A percentile compares a stretch with the other conserved stretches of the same genome.
Evolutionary conservation across 1,140 invertebrate species (phyloP).

Genomic region (Muscidifurax raptorellus): DNA sequence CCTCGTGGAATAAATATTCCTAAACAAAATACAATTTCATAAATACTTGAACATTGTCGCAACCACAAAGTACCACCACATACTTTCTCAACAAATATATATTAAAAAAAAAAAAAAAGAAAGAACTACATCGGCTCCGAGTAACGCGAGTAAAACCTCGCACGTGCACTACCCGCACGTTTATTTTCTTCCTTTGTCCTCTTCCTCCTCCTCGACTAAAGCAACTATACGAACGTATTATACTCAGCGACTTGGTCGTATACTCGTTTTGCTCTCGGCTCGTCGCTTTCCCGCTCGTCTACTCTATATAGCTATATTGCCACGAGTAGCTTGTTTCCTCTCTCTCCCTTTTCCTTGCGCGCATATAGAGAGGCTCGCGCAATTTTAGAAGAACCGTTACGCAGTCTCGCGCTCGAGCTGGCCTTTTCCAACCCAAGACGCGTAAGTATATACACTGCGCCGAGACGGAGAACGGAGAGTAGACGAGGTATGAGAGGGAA

Average conservation of each 20-base stretch:
- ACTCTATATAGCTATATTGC: not conserved
- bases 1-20: too few species aligned
- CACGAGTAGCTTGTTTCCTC: not conserved
- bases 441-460: not conserved
- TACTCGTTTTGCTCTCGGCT: not conserved
- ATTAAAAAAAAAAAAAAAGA: not conserved
- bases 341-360: slow-evolving; percentile 52
- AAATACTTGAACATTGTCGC: too few species aligned
- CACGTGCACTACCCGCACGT: slow-evolving; percentile 19
- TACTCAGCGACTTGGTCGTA: not conserved
- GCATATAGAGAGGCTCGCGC: slow-evolving; percentile 37
- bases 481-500: not conserved
- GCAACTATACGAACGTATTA: slow-evolving; percentile 1
- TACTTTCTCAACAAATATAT: not conserved
- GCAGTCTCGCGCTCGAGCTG: slow-evolving; percentile 49
- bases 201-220: not conserved
- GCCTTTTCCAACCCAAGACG: not conserved
- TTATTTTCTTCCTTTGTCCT: not conserved
- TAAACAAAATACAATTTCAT: too few species aligned
- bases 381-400: slow-evolving; percentile 63
- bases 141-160: not conserved
- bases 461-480: not conserved
- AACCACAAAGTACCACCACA: too few species aligned
- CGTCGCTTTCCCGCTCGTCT: not conserved
- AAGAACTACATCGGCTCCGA: not conserved